A percentile compares a stretch with the other conserved stretches of the same genome.
These are phyloP conservation scores for Montipora capricornis DNA, from an alignment of 64 coral and sea anemone genomes.

Conservation along the genomic window DNA sequence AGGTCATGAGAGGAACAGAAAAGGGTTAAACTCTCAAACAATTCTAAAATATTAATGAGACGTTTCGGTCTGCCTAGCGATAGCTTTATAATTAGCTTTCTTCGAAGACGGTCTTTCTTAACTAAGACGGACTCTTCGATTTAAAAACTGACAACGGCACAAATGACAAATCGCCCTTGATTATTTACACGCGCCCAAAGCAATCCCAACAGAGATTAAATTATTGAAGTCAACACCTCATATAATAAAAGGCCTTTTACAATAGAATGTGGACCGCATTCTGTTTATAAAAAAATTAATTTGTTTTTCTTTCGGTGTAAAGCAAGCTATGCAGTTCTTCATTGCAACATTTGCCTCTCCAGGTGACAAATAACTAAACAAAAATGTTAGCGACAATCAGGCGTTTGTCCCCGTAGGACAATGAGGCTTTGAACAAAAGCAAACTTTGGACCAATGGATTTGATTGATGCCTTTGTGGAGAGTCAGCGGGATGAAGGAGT, in stretches of 20 bases:
- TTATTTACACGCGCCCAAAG: constrained; percentile 5
- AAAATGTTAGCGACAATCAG: constrained; percentile 1
- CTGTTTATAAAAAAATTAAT: neutral
- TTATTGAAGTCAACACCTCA: neutral
- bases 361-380: constrained; percentile 16
- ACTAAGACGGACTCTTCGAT: neutral
- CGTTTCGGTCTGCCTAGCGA: neutral
- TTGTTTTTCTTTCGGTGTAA: neutral
- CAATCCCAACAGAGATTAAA: neutral
- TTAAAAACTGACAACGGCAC: neutral
- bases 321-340: neutral
- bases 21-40: neutral
- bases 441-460: constrained; percentile 16
- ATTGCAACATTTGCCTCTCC: neutral
- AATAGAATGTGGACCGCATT: neutral
- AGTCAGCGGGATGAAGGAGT: neutral
- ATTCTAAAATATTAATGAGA: neutral
- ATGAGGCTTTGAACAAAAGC: constrained; percentile 11
- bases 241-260: neutral
- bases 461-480: neutral
- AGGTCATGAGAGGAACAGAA: neutral
- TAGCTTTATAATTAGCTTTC: constrained; percentile 27
- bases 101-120: neutral
- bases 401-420: neutral
- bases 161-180: constrained; percentile 6